phyloP scores from a whole-genome alignment of 2,888 invertebrate genomes.

The Volucella bombylans region DNA sequence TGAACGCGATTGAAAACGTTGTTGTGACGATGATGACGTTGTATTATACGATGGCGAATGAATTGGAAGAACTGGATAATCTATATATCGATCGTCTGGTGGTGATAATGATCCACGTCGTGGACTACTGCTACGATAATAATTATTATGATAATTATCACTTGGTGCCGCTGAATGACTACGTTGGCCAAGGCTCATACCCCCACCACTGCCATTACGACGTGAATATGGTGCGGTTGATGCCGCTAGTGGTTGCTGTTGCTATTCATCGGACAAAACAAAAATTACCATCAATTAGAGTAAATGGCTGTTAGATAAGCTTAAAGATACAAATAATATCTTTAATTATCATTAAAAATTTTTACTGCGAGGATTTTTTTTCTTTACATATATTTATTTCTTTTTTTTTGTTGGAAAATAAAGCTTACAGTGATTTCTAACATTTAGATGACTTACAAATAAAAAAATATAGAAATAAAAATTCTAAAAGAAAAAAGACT shows the following conservation, averaged over 20 bases:
- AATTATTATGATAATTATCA: slow-evolving; percentile 81
- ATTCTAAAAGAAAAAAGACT: no score
- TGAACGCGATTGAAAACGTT: slow-evolving; percentile 91
- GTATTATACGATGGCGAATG: slow-evolving; percentile 78
- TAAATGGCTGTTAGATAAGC: not conserved
- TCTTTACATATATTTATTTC: slow-evolving; percentile 45
- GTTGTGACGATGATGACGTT: slow-evolving; percentile 77
- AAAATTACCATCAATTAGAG: slow-evolving; percentile 11
- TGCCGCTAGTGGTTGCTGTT: slow-evolving; percentile 60
- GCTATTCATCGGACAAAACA: slow-evolving; percentile 30
- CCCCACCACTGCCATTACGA: slow-evolving; percentile 82
- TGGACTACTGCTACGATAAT: slow-evolving; percentile 89
- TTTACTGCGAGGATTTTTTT: not conserved
- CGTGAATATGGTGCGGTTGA: slow-evolving; percentile 79
- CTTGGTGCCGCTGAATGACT: slow-evolving; percentile 93
- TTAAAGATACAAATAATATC: slow-evolving; percentile 22
- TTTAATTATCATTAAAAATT: slow-evolving; percentile 30
- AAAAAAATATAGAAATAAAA: not conserved
- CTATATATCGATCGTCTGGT: slow-evolving; percentile 82
- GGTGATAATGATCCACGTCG: slow-evolving; percentile 84
- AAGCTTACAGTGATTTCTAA: slow-evolving; percentile 8
- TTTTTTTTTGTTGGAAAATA: slow-evolving; percentile 29
- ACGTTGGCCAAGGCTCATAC: slow-evolving; percentile 85
- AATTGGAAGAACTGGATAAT: slow-evolving; percentile 83
- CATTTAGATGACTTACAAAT: slow-evolving; percentile 23